phyloP scores from a whole-genome alignment of 2,888 invertebrate species.

The Microplitis manilae region DNA sequence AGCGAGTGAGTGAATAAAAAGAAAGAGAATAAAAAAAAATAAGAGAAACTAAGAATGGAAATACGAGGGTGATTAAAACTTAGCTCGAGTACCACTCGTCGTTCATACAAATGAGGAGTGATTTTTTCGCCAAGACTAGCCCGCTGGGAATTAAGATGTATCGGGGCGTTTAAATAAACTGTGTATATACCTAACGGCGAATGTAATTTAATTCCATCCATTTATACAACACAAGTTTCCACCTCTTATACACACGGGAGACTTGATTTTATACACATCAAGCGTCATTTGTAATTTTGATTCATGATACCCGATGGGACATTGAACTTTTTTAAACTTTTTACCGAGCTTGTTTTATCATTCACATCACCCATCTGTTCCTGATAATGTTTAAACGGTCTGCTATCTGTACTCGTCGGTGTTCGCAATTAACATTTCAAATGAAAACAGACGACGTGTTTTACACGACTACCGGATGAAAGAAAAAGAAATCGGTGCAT shows the following conservation, averaged over 20 bases:
- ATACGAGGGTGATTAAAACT: slow-evolving; percentile 35
- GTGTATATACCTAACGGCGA: not conserved
- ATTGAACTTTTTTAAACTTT: not conserved
- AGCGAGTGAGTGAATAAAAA: not conserved
- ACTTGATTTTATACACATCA: not conserved
- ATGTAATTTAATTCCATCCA: slow-evolving; percentile 28
- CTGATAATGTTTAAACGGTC: not conserved
- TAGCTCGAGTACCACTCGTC: slow-evolving; percentile 29
- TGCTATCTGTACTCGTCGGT: not conserved
- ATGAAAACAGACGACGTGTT: slow-evolving; percentile 30
- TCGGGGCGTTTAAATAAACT: slow-evolving; percentile 28
- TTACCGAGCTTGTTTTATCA: not conserved
- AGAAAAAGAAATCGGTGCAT: slow-evolving; percentile 29
- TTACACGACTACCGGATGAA: slow-evolving; percentile 3
- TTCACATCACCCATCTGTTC: slow-evolving; percentile 7
- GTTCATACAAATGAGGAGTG: slow-evolving; percentile 35
- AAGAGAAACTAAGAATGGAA: slow-evolving; percentile 21
- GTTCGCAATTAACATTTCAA: slow-evolving; percentile 24
- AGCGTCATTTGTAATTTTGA: not conserved
- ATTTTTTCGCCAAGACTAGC: slow-evolving; percentile 18
- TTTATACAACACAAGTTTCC: not conserved
- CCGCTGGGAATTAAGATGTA: slow-evolving; percentile 29
- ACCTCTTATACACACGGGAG: not conserved
- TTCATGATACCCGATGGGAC: not conserved
- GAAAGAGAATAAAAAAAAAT: not conserved